Base-by-base conservation (phyloP, 2,113 vertebrate genomes). In the Elachura formosa region DNA sequence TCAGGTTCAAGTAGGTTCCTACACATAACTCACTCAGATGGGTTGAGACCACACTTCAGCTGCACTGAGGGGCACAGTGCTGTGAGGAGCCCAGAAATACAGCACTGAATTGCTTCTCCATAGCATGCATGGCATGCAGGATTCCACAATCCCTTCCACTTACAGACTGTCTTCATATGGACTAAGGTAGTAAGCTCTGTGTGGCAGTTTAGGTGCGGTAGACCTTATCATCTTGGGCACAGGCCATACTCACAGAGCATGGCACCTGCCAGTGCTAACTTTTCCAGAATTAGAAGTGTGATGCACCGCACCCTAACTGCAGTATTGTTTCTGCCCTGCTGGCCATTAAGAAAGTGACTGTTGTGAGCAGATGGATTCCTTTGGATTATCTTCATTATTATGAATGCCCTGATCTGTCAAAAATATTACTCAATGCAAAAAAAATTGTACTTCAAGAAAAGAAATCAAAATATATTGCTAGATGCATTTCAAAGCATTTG, bases 181-280 rank as follows among this genome's bases (percentile, higher is more conserved):
- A 17, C 34, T 41, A 34, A 51, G 19, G 45, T 6, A 62, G 25
- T 15, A 54, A 86, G 72, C 20, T 66, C 77, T 73, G 22, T 23
- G 20, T 11, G 6, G 38, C 66, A 45, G 4, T 73, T 66, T 15
- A n/a, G 16, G 25, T 61, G 21, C 58, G 25, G 59, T 62, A n/a
- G 34, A 25, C 49, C 18, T 94, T 36, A 14, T 11, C 29, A 68
- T 40, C 11, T 46, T 51, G 58, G 59, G n/a, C 3, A 1, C 18
- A 38, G 68, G n/a, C 34, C 0, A 0, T 51, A 11, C 40, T 55
- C 24, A 41, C 12, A 38, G 48, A 71, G 21, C 1, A 1, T 40
- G 14, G 36, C 31, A 61, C 10, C 43, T 88, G 67, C 38, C 18
- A 49, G 33, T 34, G 20, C 16, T 22, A 36, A 28, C 34, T 76